These are phyloP conservation scores for Urechis unicinctus DNA, from an alignment of 2,888 invertebrate genomes.

Conservation along the genomic window DNA sequence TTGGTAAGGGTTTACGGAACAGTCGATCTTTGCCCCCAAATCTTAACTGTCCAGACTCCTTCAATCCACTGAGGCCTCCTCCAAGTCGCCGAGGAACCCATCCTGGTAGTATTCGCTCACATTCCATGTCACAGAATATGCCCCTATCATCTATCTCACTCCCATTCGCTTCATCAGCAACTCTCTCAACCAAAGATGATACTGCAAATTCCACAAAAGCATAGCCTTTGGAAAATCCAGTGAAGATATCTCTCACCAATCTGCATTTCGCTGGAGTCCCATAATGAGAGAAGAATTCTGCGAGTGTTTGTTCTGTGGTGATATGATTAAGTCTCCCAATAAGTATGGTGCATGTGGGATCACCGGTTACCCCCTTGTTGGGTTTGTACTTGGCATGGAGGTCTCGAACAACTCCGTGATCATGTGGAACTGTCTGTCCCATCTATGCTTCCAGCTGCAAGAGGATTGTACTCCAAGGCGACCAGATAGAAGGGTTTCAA, in stretches of 20 bases:
- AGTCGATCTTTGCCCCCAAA: conserved; percentile 78
- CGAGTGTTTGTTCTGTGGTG: conserved; percentile 59
- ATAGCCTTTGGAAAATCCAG: conserved; percentile 75
- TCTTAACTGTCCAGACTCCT: conserved; percentile 78
- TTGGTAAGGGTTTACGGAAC: conserved; percentile 59
- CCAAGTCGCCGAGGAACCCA: conserved; percentile 82
- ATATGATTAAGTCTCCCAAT: conserved; percentile 67
- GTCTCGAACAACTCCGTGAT: conserved; percentile 69
- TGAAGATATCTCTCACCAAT: conserved; percentile 73
- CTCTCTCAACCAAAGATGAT: conserved; percentile 59
- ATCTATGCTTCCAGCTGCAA: conserved; percentile 80
- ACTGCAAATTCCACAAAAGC: conserved; percentile 77
- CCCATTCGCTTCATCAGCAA: conserved; percentile 32
- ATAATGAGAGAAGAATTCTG: conserved; percentile 55
- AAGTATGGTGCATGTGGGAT: conserved; percentile 69
- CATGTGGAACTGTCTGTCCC: conserved; percentile 79
- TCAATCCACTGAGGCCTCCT: conserved; percentile 80
- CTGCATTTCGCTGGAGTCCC: conserved; percentile 58
- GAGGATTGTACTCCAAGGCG: conserved; percentile 62
- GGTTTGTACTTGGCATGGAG: conserved; percentile 54
- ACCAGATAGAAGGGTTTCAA: neutral
- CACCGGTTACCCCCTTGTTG: conserved; percentile 58
- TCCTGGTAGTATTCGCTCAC: conserved; percentile 61
- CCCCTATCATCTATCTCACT: conserved; percentile 61
- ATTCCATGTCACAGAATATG: conserved; percentile 72